Percentiles rank a stretch among this genome's conserved stretches.
These are phyloP conservation scores for Antechinus stuartii DNA, from an alignment of 2,113 vertebrate genomes.

Conservation along the genomic window DNA sequence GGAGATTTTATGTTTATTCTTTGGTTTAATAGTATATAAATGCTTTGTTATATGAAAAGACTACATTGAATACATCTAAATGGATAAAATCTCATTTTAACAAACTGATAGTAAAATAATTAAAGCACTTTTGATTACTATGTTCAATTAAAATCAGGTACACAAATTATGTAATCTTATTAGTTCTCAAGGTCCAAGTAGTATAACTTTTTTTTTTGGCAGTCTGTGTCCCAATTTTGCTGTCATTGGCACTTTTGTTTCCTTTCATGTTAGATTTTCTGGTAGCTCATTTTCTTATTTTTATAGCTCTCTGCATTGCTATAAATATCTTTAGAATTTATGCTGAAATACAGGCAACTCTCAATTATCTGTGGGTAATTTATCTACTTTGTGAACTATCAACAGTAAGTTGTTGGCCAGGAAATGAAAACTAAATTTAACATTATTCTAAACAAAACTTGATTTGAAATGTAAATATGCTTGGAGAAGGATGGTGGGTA, in stretches of 20 bases:
- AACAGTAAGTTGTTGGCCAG: too few species aligned
- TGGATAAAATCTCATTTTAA: background rate
- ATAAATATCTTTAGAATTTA: background rate
- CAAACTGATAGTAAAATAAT: background rate
- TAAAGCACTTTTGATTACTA: background rate
- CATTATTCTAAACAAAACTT: background rate
- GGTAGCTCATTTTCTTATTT: background rate
- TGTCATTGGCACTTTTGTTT: background rate
- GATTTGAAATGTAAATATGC: background rate
- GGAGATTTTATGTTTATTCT: background rate
- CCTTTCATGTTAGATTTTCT: background rate
- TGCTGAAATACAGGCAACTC: background rate
- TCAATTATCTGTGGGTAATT: background rate
- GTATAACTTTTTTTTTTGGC: background rate
- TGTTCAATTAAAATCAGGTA: background rate
- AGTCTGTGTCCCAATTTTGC: background rate
- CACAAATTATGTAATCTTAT: background rate
- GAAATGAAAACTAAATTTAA: background rate
- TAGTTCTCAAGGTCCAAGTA: background rate
- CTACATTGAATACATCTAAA: background rate
- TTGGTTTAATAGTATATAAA: background rate
- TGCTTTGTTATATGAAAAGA: background rate
- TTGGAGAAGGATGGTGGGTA: background rate
- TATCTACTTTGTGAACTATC: background rate
- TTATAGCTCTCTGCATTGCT: fast-evolving